Percentiles rank a stretch among this genome's conserved stretches.
These are phyloP conservation scores for Mystacides longicornis DNA, from an alignment of 2,888 invertebrate genomes.

Conservation along the genomic window DNA sequence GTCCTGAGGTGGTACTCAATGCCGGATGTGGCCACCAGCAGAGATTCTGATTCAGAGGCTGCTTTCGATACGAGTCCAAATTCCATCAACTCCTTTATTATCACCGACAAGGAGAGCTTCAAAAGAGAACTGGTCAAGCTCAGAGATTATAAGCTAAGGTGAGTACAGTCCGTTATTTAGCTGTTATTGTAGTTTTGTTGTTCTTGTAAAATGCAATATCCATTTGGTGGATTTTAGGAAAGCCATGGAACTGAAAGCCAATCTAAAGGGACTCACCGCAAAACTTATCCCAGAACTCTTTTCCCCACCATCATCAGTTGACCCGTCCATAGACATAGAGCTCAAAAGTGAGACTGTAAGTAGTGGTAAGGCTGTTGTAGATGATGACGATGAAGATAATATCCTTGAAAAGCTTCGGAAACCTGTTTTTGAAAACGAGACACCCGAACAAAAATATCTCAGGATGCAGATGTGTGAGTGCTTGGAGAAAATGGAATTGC, in stretches of 20 bases:
- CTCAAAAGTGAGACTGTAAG: not conserved
- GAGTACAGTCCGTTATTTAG: no score
- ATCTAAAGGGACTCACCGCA: not conserved
- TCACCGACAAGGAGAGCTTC: not conserved
- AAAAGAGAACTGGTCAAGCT: not conserved
- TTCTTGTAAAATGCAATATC: no score
- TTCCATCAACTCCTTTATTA: not conserved
- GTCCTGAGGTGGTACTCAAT: conserved; percentile 3
- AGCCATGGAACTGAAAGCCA: not conserved
- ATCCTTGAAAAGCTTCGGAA: not conserved
- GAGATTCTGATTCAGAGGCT: not conserved
- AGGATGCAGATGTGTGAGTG: conserved; percentile 11
- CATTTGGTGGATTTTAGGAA: not conserved
- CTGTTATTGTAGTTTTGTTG: no score
- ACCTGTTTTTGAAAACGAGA: not conserved
- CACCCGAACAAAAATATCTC: not conserved
- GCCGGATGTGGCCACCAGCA: conserved; percentile 2
- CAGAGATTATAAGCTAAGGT: not conserved
- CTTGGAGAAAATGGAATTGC: conserved; percentile 10
- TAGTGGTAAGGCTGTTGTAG: not conserved
- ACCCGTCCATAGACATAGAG: conserved; percentile 5
- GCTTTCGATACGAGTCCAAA: not conserved
- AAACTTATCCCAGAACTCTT: conserved; percentile 9
- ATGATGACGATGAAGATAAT: not conserved
- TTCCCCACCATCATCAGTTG: conserved; percentile 6